These are phyloP conservation scores for Atopsyche davidsoni DNA, from an alignment of 1,140 invertebrate species.

Conservation along the genomic window DNA sequence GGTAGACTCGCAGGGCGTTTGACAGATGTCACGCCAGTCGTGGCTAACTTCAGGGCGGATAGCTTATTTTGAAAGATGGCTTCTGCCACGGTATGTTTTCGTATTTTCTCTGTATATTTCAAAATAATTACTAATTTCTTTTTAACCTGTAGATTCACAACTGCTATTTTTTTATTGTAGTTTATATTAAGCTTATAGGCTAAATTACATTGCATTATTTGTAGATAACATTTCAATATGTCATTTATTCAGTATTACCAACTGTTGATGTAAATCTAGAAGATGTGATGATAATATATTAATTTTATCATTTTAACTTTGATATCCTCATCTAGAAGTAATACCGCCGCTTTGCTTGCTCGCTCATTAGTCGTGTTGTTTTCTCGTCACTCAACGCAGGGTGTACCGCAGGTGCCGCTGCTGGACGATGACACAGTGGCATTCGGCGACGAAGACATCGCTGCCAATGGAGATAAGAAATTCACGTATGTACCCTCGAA, in stretches of 20 bases:
- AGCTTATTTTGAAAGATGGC: conserved; percentile 23
- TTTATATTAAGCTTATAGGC: too few species aligned
- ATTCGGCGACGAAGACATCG: conserved; percentile 77
- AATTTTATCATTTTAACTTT: too few species aligned
- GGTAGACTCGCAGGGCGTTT: conserved; percentile 18
- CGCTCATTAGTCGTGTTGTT: conserved; percentile 18
- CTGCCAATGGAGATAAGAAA: conserved; percentile 42
- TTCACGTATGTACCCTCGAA: conserved; percentile 43
- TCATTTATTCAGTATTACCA: conserved; percentile 14
- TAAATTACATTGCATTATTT: conserved; percentile 6
- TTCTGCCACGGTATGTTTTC: conserved; percentile 29
- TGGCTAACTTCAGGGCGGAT: conserved; percentile 18
- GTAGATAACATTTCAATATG: conserved; percentile 7
- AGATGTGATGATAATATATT: too few species aligned
- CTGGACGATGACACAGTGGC: conserved; percentile 79
- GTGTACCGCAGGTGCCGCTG: conserved; percentile 63
- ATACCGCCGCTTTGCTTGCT: conserved; percentile 20
- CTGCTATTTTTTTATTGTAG: too few species aligned
- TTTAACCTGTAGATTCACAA: too few species aligned
- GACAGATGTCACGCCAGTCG: conserved; percentile 17
- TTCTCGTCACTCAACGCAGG: conserved; percentile 33
- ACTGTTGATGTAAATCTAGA: conserved; percentile 17
- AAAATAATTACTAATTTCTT: too few species aligned
- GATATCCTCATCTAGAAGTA: too few species aligned
- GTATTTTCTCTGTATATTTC: too few species aligned